Base-by-base conservation (phyloP, 2,888 invertebrate species). In the Macrosiphum euphorbiae region DNA sequence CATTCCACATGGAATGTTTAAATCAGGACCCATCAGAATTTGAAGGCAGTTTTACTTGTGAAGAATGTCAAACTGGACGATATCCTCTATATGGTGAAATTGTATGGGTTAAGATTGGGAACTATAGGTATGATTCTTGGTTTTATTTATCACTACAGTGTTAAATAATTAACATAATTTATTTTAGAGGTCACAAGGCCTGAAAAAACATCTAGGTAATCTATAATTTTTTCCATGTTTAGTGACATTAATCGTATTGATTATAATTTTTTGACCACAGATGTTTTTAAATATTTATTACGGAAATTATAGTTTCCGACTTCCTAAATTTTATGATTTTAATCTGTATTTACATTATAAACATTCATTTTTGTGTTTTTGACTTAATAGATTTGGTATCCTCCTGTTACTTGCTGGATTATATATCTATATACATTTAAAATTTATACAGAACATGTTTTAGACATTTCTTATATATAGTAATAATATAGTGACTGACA, bases 31-130 rank as follows among this genome's bases (percentile, higher is more conserved):
- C 97, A 0, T 97, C 97, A 20, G 97, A 97, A 95, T 97, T 97
- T 95, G 97, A 97, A 95, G 97, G 97, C 95, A 96, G 97, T 47
- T 98, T 97, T 96, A 97, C 98, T 95, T 99, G 99, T 95, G 98
- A 98, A 95, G 98, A 98, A 95, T 99, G 99, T 95, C 97, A 98
- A 95, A 97, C 97, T 0, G 99, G 99, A 0, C 97, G 98, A 41
- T 96, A 98, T 95, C 98, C 99, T 0, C 96, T 99, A 2, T 99
- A 98, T 95, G 98, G 99, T 1, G 98, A 99, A 96, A 97, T 99
- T 95, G 98, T 99, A 61, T 99, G 99, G 99, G 98, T 98, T 1
- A 99, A 99, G 96, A 96, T 99, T 26, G 98, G 98, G 3, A 96
- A 96, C 95, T 97, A 97, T 95, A 97, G 96, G 96, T 96, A 94